Conservation (phyloP, 2,113 vertebrate genomes). For the Dasyurus viverrinus region DNA sequence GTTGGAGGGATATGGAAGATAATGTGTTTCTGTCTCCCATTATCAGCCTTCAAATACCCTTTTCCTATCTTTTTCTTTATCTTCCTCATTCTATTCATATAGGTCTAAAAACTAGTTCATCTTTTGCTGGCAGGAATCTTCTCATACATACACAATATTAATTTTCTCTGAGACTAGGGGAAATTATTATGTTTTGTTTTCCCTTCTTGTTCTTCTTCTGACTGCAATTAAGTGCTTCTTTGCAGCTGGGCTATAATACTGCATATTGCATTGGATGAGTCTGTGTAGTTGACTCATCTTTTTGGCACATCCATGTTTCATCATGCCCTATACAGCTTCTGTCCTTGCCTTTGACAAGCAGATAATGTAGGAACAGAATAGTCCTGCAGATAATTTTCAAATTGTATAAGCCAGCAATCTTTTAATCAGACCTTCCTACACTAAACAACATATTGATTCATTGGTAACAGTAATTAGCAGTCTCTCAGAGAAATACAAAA, state of each 20-base stretch:
- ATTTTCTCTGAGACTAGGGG: not conserved
- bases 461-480: slow-evolving; percentile 26
- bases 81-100: not conserved
- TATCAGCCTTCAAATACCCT: not conserved
- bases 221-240: not conserved
- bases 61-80: not conserved
- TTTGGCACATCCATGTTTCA: not conserved
- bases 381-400: not conserved
- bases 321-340: not conserved
- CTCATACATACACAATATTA: not conserved
- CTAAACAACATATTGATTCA: not conserved
- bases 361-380: slow-evolving; percentile 4
- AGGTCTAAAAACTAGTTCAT: not conserved
- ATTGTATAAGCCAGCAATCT: not conserved
- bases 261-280: fast-evolving
- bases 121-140: not conserved
- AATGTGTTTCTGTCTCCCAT: not conserved
- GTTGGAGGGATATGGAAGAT: not conserved
- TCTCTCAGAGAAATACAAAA: slow-evolving; percentile 24
- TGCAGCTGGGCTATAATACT: fast-evolving
- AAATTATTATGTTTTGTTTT: not conserved
- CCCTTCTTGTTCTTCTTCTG: too few relatives aligned
- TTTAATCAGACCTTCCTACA: slow-evolving; percentile 23
- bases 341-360: not conserved
- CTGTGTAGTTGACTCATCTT: not conserved